phyloP scores from a whole-genome alignment of 2,888 invertebrate species.

The Heteromyza rotundicornis region DNA sequence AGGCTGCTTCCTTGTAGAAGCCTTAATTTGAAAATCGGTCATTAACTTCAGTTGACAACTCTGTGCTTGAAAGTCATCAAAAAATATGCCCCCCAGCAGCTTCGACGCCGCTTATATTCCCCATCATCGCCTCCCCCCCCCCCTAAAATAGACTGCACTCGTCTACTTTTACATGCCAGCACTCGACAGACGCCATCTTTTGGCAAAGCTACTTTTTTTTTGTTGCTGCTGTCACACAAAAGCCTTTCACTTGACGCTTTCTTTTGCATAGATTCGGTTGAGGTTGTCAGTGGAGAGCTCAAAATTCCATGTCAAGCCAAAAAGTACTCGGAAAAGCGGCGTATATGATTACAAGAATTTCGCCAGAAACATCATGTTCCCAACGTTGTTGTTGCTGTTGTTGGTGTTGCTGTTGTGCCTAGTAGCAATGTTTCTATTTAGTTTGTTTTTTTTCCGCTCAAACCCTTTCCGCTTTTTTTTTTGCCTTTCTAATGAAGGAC shows the following conservation, averaged over 20 bases:
- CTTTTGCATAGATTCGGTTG: background rate
- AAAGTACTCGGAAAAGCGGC: constrained; percentile 5
- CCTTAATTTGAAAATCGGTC: background rate
- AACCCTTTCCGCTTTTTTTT: constrained; percentile 1
- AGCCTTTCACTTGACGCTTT: constrained; percentile 4
- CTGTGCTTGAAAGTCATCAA: background rate
- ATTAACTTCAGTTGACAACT: background rate
- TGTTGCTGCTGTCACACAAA: background rate
- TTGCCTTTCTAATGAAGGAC: constrained; percentile 3
- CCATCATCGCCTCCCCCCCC: background rate
- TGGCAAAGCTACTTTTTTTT: background rate
- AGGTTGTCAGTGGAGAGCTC: background rate
- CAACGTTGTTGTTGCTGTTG: background rate
- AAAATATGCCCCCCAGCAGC: background rate
- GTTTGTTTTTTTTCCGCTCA: background rate
- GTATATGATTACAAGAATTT: constrained; percentile 5
- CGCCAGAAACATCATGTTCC: background rate
- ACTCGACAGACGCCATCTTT: background rate
- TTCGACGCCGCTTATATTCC: background rate
- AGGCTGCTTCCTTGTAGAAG: no score
- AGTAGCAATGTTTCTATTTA: background rate
- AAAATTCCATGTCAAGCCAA: constrained; percentile 6
- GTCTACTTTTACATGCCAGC: no score
- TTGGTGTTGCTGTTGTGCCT: background rate
- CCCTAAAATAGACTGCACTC: background rate